Evolutionary conservation across 1,140 invertebrate genomes (phyloP), one percentile per base, ranked within the genome.

Genomic region (Dysdera silvatica): DNA sequence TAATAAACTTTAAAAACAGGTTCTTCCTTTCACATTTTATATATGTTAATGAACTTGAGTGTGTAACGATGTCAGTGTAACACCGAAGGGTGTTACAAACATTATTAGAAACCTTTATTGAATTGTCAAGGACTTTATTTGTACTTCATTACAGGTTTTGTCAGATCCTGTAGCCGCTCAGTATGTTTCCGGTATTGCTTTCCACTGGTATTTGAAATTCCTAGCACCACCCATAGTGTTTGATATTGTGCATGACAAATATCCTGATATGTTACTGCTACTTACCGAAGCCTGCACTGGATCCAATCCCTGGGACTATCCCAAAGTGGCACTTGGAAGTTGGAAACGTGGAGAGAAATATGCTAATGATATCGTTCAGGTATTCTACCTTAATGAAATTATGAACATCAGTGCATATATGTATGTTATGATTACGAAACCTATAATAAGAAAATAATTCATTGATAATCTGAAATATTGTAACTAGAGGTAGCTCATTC

Each of bases 141-240:
- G 12, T 28, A 6, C 6, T 32, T 40, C 20, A 57, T 68, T 56
- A n/a, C n/a, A 82, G 83, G 69, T 85, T 2, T 68, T 80, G 2
- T 65, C 71, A 16, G 77, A 85, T 53, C 72, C 75, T 1, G 70
- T 78, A 47, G 80, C 82, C 0, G 70, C 80, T 28, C 71, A 84
- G n/a, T 92, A 87, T 73, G 77, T 91, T n/a, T 82, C 85, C 71
- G 90, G 89, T n/a, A 78, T 91, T 4, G 89, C 79, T 1, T 80
- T 91, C 2, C 91, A 94, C 73, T 94, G 86, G 85, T 94, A 84
- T 68, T 26, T 72, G 43, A 85, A 91, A 74, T 69, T 70, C 0
- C 26, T 83, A 1, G 72, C 81, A 10, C 76, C 82, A 0, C 68
- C 81, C 0, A 59, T 65, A 4, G 57, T 82, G 1, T 70, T 92